Percentiles rank a stretch among this genome's conserved stretches.
Conservation (phyloP, 2,113 vertebrate species). For the Plecturocebus donacophilus region DNA sequence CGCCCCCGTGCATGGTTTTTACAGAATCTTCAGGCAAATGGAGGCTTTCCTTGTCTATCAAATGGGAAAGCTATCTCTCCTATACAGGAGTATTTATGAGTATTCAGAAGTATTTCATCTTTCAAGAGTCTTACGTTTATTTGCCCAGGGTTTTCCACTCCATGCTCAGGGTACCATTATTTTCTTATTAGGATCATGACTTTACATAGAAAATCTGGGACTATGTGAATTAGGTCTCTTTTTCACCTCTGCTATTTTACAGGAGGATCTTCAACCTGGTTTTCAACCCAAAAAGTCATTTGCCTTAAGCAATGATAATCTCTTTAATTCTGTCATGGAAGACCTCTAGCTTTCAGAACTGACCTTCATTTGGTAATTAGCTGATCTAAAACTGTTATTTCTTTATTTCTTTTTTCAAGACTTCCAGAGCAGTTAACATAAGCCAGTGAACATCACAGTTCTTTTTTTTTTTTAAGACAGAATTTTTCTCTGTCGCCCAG, state of each 20-base stretch:
- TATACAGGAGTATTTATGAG: background rate
- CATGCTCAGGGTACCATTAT: background rate
- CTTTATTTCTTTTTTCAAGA: background rate
- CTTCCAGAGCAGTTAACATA: background rate
- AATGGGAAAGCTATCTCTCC: background rate
- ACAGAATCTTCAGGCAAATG: background rate
- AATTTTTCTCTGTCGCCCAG: no score
- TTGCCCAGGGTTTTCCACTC: background rate
- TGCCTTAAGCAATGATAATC: background rate
- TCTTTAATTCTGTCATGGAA: background rate
- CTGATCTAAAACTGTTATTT: background rate
- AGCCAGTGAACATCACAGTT: background rate
- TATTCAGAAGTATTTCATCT: background rate
- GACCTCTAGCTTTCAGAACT: background rate
- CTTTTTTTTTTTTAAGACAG: background rate
- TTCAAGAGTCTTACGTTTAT: background rate
- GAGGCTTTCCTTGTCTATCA: background rate
- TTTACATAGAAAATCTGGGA: background rate
- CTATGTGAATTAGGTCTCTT: background rate
- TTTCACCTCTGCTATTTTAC: background rate
- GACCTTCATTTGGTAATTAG: background rate
- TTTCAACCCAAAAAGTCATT: background rate
- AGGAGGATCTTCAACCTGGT: background rate
- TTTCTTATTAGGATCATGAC: background rate
- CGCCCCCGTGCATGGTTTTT: background rate